Evolutionary conservation across 2,113 vertebrate genomes (phyloP).

Genomic region (Oreocharis arfaki): DNA sequence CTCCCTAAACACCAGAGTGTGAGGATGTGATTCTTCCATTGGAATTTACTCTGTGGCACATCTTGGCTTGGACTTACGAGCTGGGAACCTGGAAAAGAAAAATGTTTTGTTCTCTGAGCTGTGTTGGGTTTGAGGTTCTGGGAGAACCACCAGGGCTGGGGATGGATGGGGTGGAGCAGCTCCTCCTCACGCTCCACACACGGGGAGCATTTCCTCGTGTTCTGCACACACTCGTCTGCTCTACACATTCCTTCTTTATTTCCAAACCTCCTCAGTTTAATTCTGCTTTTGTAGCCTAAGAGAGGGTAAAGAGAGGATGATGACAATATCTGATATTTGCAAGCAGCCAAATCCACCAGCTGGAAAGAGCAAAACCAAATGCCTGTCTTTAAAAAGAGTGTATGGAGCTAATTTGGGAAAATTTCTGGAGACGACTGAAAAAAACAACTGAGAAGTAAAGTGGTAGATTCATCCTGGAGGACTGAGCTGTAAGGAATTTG

Average conservation of each 20-base stretch:
- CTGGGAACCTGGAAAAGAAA: not conserved
- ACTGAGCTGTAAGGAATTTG: not conserved
- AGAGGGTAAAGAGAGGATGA: constrained; percentile 14
- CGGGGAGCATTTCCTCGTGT: accelerated
- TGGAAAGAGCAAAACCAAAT: constrained; percentile 32
- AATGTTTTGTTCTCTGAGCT: not conserved
- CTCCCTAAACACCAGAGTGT: not conserved
- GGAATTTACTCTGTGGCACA: not conserved
- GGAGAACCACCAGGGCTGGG: not conserved
- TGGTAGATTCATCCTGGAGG: not conserved
- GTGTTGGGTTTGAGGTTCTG: not conserved
- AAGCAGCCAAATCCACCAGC: constrained; percentile 21
- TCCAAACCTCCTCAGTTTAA: constrained; percentile 1
- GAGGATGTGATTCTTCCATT: not conserved
- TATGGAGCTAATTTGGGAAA: not conserved
- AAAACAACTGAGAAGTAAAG: not conserved
- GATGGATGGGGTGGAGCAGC: not conserved
- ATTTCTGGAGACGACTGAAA: not conserved
- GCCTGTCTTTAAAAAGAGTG: not conserved
- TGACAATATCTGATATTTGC: constrained; percentile 30
- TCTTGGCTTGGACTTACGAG: not conserved
- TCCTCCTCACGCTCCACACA: not conserved
- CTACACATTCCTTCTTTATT: not conserved
- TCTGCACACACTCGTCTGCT: not conserved
- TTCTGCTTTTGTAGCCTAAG: constrained; percentile 5